Base-by-base conservation (phyloP, 2,797 vertebrate genomes). In the Esox lucius region DNA sequence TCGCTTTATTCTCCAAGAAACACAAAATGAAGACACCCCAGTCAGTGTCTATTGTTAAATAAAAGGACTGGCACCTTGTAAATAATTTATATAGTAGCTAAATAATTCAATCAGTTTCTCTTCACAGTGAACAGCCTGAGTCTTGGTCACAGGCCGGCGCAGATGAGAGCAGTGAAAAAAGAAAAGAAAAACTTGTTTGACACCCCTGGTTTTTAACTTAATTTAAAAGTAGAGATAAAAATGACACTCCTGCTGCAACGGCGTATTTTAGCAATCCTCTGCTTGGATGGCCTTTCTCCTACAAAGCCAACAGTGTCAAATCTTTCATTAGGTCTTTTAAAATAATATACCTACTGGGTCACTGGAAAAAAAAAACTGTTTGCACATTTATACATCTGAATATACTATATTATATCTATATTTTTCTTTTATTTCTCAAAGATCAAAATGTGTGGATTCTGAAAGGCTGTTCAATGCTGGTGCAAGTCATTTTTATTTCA, bases 381-480 rank as follows among this genome's bases (percentile, higher is more conserved):
- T 95, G 93, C 94, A 95, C 93, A 95, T 94, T 93, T 81, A 90
- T 94, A 93, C 87, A 91, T 94, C 89, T 92, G 87, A 85, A 88
- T 85, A 79, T 77, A 75, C 70, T 70, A 72, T 61, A 80, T 71
- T 74, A 72, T 82, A 77, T 81, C 79, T 77, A 76, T 84, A 77
- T 84, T 75, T 75, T 70, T 80, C 76, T 81, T 82, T 68, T 81
- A 78, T 83, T 92, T 91, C 92, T 90, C 91, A 89, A 80, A 82
- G 66, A 73, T 16, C 16, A 91, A 87, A 90, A 91, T 89, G 84
- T 93, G 92, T 95, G 93, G 93, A 92, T 94, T 93, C 93, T 92
- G 91, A 93, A 94, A 94, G 91, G 93, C 93, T 95, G 94, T 95
- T 95, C 93, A 93, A 93, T 93, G 92, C 94, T 94, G 93, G 94